phyloP scores from a whole-genome alignment of 1,140 invertebrate species.

The Drosophila seguyi region DNA sequence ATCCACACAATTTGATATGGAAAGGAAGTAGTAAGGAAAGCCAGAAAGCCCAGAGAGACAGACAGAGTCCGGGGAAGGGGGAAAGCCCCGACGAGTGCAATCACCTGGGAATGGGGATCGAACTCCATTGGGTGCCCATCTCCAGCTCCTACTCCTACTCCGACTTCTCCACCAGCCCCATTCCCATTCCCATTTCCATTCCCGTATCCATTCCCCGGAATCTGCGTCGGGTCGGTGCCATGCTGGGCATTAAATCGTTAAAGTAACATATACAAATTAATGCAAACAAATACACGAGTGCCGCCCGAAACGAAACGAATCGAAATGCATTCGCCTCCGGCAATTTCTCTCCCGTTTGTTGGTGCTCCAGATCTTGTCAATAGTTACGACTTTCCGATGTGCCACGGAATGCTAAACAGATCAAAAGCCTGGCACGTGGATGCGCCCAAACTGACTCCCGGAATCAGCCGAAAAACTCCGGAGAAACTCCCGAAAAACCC shows the following conservation, averaged over 20 bases:
- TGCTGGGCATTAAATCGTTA: conserved; percentile 77
- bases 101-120: conserved; percentile 64
- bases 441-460: conserved; percentile 24
- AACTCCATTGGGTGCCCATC: conserved; percentile 47
- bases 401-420: conserved; percentile 79
- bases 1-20: conserved; percentile 74
- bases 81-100: conserved; percentile 56
- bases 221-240: conserved; percentile 50
- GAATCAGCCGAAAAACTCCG: not conserved
- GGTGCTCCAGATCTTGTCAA: conserved; percentile 66
- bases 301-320: conserved; percentile 21
- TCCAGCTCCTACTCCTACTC: not conserved
- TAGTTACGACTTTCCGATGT: conserved; percentile 81
- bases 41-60: conserved; percentile 21
- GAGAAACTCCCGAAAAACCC: conserved; percentile 37
- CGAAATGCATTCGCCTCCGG: conserved; percentile 31
- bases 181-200: not conserved
- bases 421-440: conserved; percentile 72
- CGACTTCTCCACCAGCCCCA: not conserved
- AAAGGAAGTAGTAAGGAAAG: conserved; percentile 66
- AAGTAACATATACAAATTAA: conserved; percentile 81
- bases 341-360: conserved; percentile 21
- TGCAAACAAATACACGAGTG: conserved; percentile 76
- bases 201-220: conserved; percentile 19
- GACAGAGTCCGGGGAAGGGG: not conserved